Evolutionary conservation across 2,888 invertebrate species (phyloP).

Genomic region (Slavum lentiscoides): DNA sequence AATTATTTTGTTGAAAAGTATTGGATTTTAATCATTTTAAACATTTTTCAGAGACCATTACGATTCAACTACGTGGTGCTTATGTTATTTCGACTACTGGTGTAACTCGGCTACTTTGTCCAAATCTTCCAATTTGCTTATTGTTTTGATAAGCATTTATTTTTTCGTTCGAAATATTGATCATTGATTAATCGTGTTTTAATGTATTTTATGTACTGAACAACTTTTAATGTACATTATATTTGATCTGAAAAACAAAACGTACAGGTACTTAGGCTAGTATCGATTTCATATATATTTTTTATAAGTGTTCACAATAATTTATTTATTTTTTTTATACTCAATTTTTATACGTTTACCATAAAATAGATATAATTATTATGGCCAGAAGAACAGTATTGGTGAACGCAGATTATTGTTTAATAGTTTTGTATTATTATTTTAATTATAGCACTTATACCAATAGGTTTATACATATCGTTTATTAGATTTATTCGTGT

Average conservation of each 20-base stretch:
- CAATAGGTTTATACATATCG: not conserved
- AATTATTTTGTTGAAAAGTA: not conserved
- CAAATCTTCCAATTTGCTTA: slow-evolving; percentile 38
- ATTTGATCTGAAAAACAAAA: slow-evolving; percentile 12
- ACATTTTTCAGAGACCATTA: slow-evolving; percentile 72
- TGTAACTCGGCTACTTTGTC: slow-evolving; percentile 54
- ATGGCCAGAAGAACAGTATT: not conserved
- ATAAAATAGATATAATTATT: not conserved
- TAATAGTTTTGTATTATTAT: not conserved
- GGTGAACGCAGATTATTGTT: not conserved
- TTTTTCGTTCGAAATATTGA: slow-evolving; percentile 41
- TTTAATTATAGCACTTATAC: slow-evolving; percentile 4
- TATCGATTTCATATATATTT: not conserved
- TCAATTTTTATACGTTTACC: not conserved
- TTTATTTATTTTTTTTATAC: slow-evolving; percentile 18
- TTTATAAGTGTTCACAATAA: slow-evolving; percentile 4
- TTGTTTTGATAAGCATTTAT: slow-evolving; percentile 50
- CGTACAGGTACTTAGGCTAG: not conserved
- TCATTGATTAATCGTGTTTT: not conserved
- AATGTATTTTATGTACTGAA: not conserved
- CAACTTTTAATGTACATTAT: not conserved
- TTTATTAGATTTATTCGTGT: not conserved
- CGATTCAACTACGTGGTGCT: slow-evolving; percentile 81
- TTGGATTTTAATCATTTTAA: slow-evolving; percentile 35
- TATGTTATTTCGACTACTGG: slow-evolving; percentile 77